Percentiles rank a stretch among this genome's conserved stretches.
These are phyloP conservation scores for Drosophila acutilabella DNA, from an alignment of 2,888 invertebrate species.

Conservation along the genomic window DNA sequence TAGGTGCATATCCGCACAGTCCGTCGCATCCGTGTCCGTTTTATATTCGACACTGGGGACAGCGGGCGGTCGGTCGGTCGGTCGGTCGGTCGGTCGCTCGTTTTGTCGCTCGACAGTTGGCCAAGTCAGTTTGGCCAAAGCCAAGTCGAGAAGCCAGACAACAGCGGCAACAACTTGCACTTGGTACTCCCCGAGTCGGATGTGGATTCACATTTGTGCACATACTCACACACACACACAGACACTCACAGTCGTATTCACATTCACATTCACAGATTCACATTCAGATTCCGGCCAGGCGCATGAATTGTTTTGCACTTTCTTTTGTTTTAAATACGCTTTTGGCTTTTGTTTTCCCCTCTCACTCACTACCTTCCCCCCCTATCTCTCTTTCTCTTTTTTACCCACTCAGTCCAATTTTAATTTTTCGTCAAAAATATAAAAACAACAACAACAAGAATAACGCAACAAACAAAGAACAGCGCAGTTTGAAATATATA, in stretches of 20 bases:
- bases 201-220: constrained; percentile 41
- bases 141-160: constrained; percentile 23
- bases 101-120: constrained; percentile 43
- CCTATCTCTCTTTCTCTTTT: constrained; percentile 1
- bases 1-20: constrained; percentile 69
- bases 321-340: constrained; percentile 79
- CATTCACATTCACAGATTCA: constrained; percentile 29
- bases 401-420: constrained; percentile 27
- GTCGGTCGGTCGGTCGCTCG: too few species aligned
- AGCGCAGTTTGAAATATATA: constrained; percentile 41
- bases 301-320: constrained; percentile 77
- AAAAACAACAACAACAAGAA: constrained; percentile 30
- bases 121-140: constrained; percentile 31
- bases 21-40: constrained; percentile 64
- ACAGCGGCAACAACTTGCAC: constrained; percentile 24
- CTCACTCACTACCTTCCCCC: constrained; percentile 5
- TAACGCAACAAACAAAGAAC: constrained; percentile 47
- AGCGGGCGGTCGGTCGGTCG: constrained; percentile 57
- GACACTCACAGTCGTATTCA: constrained; percentile 13
- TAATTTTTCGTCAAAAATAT: constrained; percentile 51
- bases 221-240: constrained; percentile 24
- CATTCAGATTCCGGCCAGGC: constrained; percentile 55
- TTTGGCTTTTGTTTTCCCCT: constrained; percentile 60
- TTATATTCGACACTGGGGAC: constrained; percentile 58
- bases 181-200: constrained; percentile 27